Evolutionary conservation across 2,888 invertebrate genomes (phyloP).

Genomic region (Tillus elongatus): DNA sequence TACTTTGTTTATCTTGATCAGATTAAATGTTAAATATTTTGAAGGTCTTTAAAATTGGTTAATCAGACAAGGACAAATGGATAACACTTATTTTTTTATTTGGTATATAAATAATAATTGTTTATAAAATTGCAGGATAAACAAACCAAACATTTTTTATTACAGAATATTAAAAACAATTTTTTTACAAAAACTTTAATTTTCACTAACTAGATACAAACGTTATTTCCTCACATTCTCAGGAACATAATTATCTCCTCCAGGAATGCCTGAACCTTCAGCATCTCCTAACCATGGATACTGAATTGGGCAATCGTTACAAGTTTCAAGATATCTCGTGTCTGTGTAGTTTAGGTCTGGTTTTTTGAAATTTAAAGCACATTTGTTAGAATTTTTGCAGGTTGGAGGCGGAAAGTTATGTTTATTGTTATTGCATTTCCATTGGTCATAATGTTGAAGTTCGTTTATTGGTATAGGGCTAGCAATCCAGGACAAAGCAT

Average conservation of each 20-base stretch:
- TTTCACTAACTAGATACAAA: no score
- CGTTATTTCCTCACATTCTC: conserved; percentile 47
- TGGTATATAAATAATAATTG: no score
- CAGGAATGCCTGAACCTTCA: conserved; percentile 69
- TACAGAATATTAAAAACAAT: no score
- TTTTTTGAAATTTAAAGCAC: conserved; percentile 70
- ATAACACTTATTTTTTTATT: no score
- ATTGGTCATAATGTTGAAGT: conserved; percentile 65
- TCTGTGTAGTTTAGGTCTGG: conserved; percentile 69
- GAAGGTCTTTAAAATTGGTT: no score
- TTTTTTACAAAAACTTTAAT: no score
- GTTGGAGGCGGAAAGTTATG: conserved; percentile 63
- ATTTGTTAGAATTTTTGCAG: conserved; percentile 74
- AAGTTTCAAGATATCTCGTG: conserved; percentile 81
- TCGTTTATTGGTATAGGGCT: conserved; percentile 67
- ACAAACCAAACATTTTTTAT: no score
- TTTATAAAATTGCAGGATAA: no score
- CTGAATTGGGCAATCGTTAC: conserved; percentile 73
- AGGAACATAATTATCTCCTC: conserved; percentile 72
- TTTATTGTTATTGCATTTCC: conserved; percentile 67
- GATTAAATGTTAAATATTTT: no score
- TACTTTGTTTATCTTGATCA: no score
- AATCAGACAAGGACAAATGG: no score
- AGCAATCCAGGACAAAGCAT: conserved; percentile 85
- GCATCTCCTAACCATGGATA: conserved; percentile 87